phyloP scores from a whole-genome alignment of 2,797 vertebrate species.

The Tamandua tetradactyla region DNA sequence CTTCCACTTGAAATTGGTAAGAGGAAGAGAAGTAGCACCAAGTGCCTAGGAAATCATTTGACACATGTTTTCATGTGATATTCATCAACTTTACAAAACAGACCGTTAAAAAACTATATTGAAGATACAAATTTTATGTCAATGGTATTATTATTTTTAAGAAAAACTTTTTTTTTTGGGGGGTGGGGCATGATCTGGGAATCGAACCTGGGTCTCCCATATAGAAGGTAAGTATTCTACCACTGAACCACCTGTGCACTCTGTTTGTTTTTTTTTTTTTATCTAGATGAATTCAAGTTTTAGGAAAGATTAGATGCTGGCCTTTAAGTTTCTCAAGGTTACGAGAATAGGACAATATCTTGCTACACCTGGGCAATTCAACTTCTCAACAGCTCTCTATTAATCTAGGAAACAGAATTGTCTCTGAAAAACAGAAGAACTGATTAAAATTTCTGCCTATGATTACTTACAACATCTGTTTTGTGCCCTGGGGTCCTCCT shows the following conservation, averaged over 20 bases:
- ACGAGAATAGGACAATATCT: not conserved
- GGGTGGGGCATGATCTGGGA: too few relatives aligned
- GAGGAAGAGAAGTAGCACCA: not conserved
- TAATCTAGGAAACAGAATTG: slow-evolving; percentile 69
- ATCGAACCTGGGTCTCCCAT: too few relatives aligned
- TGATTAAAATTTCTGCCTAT: slow-evolving; percentile 78
- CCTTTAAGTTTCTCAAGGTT: slow-evolving; percentile 33
- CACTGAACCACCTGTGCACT: too few relatives aligned
- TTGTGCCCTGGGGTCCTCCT: slow-evolving; percentile 70
- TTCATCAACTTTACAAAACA: slow-evolving; percentile 17
- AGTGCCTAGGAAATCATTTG: not conserved
- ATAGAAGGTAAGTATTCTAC: too few relatives aligned
- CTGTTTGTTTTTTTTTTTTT: too few relatives aligned
- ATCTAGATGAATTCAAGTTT: slow-evolving; percentile 14
- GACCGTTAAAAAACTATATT: too few relatives aligned
- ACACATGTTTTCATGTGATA: not conserved
- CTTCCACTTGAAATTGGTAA: not conserved
- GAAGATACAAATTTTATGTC: not conserved
- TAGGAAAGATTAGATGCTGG: not conserved
- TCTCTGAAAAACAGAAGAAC: slow-evolving; percentile 71
- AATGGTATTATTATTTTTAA: not conserved
- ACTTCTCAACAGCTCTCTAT: slow-evolving; percentile 18
- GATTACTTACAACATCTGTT: slow-evolving; percentile 77
- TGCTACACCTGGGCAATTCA: slow-evolving; percentile 74
- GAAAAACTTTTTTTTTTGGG: too few relatives aligned